phyloP scores from a whole-genome alignment of 2,888 invertebrate species.

The Dusona sp. region DNA sequence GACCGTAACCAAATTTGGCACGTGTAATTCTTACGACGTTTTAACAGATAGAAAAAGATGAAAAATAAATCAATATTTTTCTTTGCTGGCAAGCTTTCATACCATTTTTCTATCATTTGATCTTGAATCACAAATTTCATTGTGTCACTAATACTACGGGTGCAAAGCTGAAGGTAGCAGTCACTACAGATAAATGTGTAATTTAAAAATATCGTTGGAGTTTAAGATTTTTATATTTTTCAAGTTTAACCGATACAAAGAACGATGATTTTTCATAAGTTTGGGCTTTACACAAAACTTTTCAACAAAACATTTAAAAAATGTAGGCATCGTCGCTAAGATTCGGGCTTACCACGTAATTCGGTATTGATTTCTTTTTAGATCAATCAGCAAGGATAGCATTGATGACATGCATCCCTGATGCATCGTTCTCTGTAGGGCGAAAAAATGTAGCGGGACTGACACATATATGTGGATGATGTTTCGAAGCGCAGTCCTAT shows the following conservation, averaged over 20 bases:
- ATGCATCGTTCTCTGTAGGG: neutral
- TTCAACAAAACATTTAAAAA: too few species aligned
- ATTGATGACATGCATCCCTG: neutral
- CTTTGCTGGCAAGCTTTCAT: neutral
- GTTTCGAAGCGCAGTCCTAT: conserved; percentile 78
- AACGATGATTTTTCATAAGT: too few species aligned
- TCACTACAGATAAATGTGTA: too few species aligned
- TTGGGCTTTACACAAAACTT: too few species aligned
- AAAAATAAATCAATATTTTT: neutral
- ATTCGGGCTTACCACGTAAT: too few species aligned
- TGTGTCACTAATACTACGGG: too few species aligned
- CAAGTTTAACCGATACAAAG: too few species aligned
- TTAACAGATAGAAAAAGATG: neutral
- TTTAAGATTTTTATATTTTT: too few species aligned
- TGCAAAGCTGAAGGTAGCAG: too few species aligned
- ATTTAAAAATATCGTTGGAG: too few species aligned
- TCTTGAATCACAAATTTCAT: neutral
- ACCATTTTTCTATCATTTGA: neutral
- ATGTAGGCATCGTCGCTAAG: too few species aligned
- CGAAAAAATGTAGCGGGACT: conserved; percentile 35
- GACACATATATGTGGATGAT: conserved; percentile 32
- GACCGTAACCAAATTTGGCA: neutral
- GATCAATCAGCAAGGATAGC: neutral
- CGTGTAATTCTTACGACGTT: neutral
- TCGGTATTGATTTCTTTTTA: neutral